Evolutionary conservation across 2,888 invertebrate species (phyloP).

Genomic region (Plagodis dolabraria): DNA sequence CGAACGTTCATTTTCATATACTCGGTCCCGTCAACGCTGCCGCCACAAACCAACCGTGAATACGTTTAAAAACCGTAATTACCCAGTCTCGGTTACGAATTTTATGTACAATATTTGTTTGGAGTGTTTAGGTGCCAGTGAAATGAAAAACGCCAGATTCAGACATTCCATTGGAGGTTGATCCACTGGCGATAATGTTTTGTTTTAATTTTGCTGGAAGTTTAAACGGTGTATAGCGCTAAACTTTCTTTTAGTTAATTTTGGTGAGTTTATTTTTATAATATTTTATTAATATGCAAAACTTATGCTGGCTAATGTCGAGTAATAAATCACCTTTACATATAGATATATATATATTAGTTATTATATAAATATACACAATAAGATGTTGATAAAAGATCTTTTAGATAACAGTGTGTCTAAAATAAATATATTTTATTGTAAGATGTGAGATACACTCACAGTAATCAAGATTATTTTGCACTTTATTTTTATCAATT

Average conservation of each 20-base stretch:
- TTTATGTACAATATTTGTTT: conserved; percentile 48
- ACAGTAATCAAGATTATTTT: conserved; percentile 8
- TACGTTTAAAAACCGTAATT: conserved; percentile 55
- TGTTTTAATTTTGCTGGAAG: conserved; percentile 58
- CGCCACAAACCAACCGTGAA: conserved; percentile 66
- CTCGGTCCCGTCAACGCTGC: conserved; percentile 49
- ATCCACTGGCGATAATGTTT: conserved; percentile 64
- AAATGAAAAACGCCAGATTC: conserved; percentile 43
- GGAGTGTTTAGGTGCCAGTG: conserved; percentile 38
- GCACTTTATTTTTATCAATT: conserved; percentile 11
- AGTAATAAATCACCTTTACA: too few species aligned
- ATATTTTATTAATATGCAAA: not conserved
- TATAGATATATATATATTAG: too few species aligned
- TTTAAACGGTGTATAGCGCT: conserved; percentile 46
- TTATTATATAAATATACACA: too few species aligned
- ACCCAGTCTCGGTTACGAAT: conserved; percentile 44
- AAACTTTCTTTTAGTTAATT: conserved; percentile 34
- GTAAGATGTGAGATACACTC: conserved; percentile 5
- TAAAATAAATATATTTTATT: too few species aligned
- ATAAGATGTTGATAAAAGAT: too few species aligned
- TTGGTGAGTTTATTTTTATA: conserved; percentile 42
- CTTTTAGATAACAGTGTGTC: too few species aligned
- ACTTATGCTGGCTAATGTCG: too few species aligned
- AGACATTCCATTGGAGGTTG: conserved; percentile 64
- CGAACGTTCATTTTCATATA: conserved; percentile 33